phyloP scores from a whole-genome alignment of 2,113 vertebrate species.

The Copsychus sechellarum region DNA sequence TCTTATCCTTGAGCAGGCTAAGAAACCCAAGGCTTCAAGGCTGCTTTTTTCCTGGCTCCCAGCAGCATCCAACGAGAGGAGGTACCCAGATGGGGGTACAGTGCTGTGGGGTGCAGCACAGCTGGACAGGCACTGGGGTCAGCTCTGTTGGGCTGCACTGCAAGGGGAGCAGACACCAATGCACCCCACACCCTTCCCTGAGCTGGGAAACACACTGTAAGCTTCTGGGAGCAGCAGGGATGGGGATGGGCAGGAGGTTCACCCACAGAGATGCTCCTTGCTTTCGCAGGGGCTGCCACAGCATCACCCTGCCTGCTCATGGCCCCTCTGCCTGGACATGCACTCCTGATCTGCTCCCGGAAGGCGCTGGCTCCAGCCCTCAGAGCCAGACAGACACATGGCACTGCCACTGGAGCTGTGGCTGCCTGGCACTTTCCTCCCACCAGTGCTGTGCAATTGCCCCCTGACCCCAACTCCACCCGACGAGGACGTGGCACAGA shows the following conservation, averaged over 20 bases:
- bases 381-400: rapidly evolving
- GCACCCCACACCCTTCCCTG: no score
- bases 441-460: rapidly evolving
- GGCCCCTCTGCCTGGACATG: background rate
- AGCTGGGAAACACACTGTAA: background rate
- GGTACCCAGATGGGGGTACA: background rate
- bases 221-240: background rate
- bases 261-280: rapidly evolving
- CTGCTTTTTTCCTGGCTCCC: no score
- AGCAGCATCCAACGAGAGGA: no score
- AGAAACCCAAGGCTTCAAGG: no score
- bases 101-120: background rate
- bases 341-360: rapidly evolving
- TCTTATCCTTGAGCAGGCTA: no score
- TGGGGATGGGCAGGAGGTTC: no score
- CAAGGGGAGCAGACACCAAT: rapidly evolving
- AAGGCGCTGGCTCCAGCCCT: background rate
- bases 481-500: rapidly evolving
- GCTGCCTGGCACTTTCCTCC: background rate
- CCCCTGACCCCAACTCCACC: background rate
- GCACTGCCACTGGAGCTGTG: rapidly evolving
- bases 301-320: rapidly evolving
- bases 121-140: background rate
- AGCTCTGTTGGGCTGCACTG: background rate
- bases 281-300: no score